Conservation (phyloP, 2,888 invertebrate species). For the Hermodice carunculata region DNA sequence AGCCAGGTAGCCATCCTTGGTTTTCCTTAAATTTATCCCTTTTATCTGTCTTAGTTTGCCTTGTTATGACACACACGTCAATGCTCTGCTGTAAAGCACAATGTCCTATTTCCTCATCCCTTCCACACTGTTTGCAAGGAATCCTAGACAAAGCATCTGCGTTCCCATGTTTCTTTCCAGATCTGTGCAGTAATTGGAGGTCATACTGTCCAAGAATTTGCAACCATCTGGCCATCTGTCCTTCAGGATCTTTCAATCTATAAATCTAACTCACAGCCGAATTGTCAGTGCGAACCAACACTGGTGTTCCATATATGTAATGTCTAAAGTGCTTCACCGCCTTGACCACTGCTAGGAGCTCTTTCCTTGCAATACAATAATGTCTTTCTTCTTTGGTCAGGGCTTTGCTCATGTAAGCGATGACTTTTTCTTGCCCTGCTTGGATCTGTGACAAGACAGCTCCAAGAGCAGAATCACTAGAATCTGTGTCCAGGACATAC, state of each 20-base stretch:
- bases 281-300: constrained; percentile 45
- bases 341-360: constrained; percentile 28
- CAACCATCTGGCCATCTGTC: constrained; percentile 20
- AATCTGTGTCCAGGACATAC: constrained; percentile 35
- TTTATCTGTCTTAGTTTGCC: too few relatives aligned
- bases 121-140: not conserved
- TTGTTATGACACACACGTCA: too few relatives aligned
- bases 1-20: too few relatives aligned
- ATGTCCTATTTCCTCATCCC: constrained; percentile 4
- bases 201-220: constrained; percentile 3
- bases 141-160: constrained; percentile 16
- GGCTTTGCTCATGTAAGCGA: constrained; percentile 33
- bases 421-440: constrained; percentile 24
- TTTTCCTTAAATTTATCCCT: too few relatives aligned
- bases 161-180: constrained; percentile 3
- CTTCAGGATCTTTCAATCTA: constrained; percentile 30
- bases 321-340: constrained; percentile 42
- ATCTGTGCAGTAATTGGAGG: constrained; percentile 1
- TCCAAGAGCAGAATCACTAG: constrained; percentile 27
- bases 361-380: constrained; percentile 33
- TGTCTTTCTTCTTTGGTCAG: constrained; percentile 25
- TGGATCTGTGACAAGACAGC: constrained; percentile 32
- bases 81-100: too few relatives aligned
- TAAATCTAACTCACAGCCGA: constrained; percentile 36
- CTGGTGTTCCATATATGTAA: constrained; percentile 39